Evolutionary conservation across 2,113 vertebrate species (phyloP).

Genomic region (Glaucomys volans): DNA sequence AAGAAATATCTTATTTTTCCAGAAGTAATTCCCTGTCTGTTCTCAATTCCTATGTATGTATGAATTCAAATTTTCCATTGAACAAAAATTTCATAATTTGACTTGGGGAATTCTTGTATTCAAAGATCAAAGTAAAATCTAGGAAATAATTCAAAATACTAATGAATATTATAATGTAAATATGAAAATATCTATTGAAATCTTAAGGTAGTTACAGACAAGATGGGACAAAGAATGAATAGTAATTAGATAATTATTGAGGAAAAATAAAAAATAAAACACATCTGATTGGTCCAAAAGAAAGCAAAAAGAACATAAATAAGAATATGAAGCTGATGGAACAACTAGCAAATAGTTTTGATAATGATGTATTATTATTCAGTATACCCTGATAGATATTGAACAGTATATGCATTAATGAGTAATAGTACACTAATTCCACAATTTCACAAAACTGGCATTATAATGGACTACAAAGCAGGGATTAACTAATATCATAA

Average conservation of each 20-base stretch:
- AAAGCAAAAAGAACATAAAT: background rate
- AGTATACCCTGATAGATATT: background rate
- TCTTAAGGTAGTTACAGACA: background rate
- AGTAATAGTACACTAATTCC: background rate
- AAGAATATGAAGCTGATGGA: background rate
- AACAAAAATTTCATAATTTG: background rate
- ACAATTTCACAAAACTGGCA: background rate
- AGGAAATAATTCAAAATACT: background rate
- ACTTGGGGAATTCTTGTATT: background rate
- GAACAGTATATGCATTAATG: background rate
- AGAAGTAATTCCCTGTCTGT: background rate
- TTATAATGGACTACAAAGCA: background rate
- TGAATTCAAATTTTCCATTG: background rate
- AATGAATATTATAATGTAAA: background rate
- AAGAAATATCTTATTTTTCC: background rate
- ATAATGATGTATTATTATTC: background rate
- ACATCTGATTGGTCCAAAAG: background rate
- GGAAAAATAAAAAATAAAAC: background rate
- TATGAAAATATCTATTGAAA: background rate
- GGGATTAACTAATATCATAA: background rate
- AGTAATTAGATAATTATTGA: background rate
- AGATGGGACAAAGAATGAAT: background rate
- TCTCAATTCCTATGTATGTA: background rate
- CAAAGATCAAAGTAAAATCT: background rate
- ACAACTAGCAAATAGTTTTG: background rate